Evolutionary conservation across 2,888 invertebrate species (phyloP).

Genomic region (Coelopa pilipes): DNA sequence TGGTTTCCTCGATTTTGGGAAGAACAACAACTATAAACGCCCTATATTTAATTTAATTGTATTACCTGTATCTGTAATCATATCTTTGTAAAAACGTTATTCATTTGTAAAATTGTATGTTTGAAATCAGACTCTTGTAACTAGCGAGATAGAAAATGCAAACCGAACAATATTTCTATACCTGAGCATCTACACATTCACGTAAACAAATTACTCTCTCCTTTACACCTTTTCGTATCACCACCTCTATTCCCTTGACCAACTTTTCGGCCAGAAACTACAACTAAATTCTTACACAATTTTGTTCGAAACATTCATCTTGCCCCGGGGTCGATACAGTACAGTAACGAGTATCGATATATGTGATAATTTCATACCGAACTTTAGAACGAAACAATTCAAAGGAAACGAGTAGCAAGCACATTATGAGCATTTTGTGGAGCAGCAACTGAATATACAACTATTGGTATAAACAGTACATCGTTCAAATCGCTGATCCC

Average conservation of each 20-base stretch:
- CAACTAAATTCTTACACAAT: no score
- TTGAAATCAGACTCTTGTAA: no score
- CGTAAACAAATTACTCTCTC: no score
- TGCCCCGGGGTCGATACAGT: not conserved
- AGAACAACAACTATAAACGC: not conserved
- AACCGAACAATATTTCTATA: no score
- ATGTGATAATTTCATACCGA: slow-evolving; percentile 29
- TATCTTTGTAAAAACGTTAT: not conserved
- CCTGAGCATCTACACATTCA: no score
- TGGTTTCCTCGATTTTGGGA: slow-evolving; percentile 17
- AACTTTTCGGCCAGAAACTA: no score
- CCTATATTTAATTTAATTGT: slow-evolving; percentile 19
- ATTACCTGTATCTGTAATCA: slow-evolving; percentile 4
- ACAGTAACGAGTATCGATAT: not conserved
- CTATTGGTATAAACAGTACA: slow-evolving; percentile 1
- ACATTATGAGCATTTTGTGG: slow-evolving; percentile 27
- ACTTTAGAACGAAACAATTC: not conserved
- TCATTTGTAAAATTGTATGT: no score
- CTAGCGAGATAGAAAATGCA: no score
- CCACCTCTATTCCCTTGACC: no score
- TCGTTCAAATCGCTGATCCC: not conserved
- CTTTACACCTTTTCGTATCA: no score
- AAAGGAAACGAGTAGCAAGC: slow-evolving; percentile 9
- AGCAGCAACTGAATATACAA: slow-evolving; percentile 10
- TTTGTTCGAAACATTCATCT: not conserved